These are phyloP conservation scores for Ailuropoda melanoleuca DNA, from an alignment of 2,113 vertebrate genomes.

Conservation along the genomic window DNA sequence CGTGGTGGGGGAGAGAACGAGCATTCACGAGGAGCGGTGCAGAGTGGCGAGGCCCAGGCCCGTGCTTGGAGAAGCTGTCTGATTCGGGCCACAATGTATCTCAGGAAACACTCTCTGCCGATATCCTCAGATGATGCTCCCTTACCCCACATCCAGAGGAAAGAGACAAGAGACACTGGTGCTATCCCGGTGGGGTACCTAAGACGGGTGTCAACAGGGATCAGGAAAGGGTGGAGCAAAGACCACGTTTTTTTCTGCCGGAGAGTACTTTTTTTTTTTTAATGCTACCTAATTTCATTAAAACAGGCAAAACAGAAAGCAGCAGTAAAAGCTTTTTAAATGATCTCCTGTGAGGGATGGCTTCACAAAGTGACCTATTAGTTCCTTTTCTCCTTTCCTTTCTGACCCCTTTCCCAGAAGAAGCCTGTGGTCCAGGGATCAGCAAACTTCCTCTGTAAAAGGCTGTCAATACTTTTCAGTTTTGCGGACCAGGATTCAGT, in stretches of 20 bases:
- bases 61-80: rapidly evolving
- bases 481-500: no score
- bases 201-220: background rate
- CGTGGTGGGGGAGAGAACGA: rapidly evolving
- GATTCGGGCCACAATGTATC: background rate
- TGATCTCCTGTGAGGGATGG: background rate
- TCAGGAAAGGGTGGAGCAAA: background rate
- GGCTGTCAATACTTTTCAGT: background rate
- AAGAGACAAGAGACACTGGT: background rate
- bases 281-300: background rate
- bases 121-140: background rate
- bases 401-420: background rate
- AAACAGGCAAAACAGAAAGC: background rate
- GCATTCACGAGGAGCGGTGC: background rate
- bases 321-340: background rate
- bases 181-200: rapidly evolving
- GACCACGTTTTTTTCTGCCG: background rate
- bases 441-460: background rate
- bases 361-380: background rate
- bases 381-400: background rate
- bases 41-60: rapidly evolving
- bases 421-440: background rate
- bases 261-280: background rate
- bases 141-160: background rate
- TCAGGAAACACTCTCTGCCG: background rate